Conservation (phyloP, 2,113 vertebrate genomes). For the Taurulus bubalis region DNA sequence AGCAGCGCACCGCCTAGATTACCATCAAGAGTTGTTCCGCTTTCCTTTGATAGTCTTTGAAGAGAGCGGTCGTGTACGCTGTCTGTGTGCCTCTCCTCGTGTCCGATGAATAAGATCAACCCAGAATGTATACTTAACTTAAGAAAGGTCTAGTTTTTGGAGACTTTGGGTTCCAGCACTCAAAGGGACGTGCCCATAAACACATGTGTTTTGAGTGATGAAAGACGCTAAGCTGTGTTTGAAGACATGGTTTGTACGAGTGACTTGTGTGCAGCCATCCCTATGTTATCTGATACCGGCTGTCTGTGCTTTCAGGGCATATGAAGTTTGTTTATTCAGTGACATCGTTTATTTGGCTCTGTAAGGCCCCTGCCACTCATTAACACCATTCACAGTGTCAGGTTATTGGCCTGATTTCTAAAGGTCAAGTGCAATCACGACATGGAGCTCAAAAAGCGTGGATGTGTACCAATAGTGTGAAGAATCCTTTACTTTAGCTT, state of each 20-base stretch:
- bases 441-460: slow-evolving; percentile 1
- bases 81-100: slow-evolving; percentile 21
- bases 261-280: slow-evolving; percentile 69
- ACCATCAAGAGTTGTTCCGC: slow-evolving; percentile 22
- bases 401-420: slow-evolving; percentile 65
- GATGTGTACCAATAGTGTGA: not conserved
- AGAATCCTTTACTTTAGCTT: not conserved
- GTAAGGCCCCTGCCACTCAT: slow-evolving; percentile 68
- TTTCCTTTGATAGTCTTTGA: slow-evolving; percentile 52
- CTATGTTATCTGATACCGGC: slow-evolving; percentile 73
- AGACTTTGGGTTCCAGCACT: slow-evolving; percentile 54
- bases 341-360: slow-evolving; percentile 83
- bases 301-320: slow-evolving; percentile 77
- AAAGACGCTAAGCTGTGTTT: slow-evolving; percentile 67
- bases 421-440: slow-evolving; percentile 66
- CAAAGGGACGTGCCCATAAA: slow-evolving; percentile 60
- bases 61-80: slow-evolving; percentile 1
- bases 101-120: slow-evolving; percentile 53
- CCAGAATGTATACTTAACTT: slow-evolving; percentile 70
- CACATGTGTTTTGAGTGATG: slow-evolving; percentile 80
- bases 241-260: slow-evolving; percentile 57
- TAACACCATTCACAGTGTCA: slow-evolving; percentile 79
- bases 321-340: slow-evolving; percentile 79
- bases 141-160: slow-evolving; percentile 57
- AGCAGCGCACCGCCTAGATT: slow-evolving; percentile 43